These are phyloP conservation scores for Drosophila sproati DNA, from an alignment of 1,140 invertebrate genomes.

Conservation along the genomic window DNA sequence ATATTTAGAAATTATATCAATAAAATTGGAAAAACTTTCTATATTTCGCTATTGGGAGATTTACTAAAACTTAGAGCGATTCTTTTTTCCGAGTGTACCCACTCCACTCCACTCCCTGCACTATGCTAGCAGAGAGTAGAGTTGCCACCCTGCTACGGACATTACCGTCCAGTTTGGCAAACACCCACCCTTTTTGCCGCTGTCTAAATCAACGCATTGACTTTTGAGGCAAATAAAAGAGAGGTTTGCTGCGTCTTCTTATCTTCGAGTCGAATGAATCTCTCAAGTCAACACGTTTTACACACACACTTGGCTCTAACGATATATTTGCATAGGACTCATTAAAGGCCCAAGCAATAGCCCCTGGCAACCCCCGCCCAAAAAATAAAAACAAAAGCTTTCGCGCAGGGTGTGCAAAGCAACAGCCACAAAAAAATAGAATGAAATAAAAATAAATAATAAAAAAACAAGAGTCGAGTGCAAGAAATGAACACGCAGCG, in stretches of 20 bases:
- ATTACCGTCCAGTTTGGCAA: conserved; percentile 45
- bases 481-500: conserved; percentile 56
- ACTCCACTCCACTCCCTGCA: conserved; percentile 16
- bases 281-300: conserved; percentile 54
- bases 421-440: conserved; percentile 37
- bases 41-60: too few relatives aligned
- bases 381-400: conserved; percentile 23
- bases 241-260: conserved; percentile 40
- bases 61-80: too few relatives aligned
- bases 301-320: conserved; percentile 71
- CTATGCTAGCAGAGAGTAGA: background rate
- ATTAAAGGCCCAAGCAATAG: conserved; percentile 58
- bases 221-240: conserved; percentile 33
- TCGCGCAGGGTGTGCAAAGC: conserved; percentile 37
- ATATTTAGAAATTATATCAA: too few relatives aligned
- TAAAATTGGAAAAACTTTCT: too few relatives aligned
- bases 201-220: conserved; percentile 54
- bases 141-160: conserved; percentile 27
- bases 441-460: background rate
- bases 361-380: conserved; percentile 32
- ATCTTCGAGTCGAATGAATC: conserved; percentile 51
- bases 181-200: background rate
- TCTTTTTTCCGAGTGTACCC: background rate
- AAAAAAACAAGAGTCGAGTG: conserved; percentile 41
- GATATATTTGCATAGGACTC: conserved; percentile 82